These are phyloP conservation scores for Gorsachius magnificus DNA, from an alignment of 2,797 vertebrate genomes.

Conservation along the genomic window DNA sequence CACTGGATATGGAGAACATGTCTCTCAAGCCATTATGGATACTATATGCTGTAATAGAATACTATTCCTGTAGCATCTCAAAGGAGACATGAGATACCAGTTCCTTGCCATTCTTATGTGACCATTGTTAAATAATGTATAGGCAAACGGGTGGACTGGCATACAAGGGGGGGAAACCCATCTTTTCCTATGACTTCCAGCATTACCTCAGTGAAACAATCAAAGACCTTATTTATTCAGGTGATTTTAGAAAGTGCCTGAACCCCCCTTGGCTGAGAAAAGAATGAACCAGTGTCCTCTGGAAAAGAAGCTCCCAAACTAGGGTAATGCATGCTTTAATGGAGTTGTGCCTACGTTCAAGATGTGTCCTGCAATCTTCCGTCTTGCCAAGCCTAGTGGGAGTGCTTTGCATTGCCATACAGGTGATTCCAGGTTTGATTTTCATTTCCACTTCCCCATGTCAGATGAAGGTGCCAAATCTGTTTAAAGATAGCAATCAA, in stretches of 20 bases:
- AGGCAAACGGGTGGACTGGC: conserved; percentile 11
- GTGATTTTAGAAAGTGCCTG: conserved; percentile 25
- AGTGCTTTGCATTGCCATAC: not conserved
- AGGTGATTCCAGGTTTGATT: conserved; percentile 6
- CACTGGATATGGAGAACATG: conserved; percentile 60
- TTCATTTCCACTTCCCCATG: not conserved
- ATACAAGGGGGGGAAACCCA: not conserved
- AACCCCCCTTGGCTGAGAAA: not conserved
- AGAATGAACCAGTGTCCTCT: not conserved
- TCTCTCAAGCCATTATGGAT: conserved; percentile 66
- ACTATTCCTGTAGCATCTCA: conserved; percentile 62
- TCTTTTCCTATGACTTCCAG: conserved; percentile 40
- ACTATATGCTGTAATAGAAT: conserved; percentile 64
- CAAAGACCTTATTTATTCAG: not conserved
- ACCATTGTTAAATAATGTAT: conserved; percentile 73
- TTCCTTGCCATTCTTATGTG: conserved; percentile 70
- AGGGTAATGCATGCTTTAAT: not conserved
- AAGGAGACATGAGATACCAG: conserved; percentile 27
- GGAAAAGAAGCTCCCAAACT: not conserved
- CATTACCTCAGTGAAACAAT: conserved; percentile 49
- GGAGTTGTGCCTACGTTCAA: not conserved
- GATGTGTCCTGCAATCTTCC: not conserved
- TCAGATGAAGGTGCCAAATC: not conserved
- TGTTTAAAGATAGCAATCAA: not conserved
- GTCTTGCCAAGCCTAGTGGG: not conserved